Evolutionary conservation across 2,888 invertebrate genomes (phyloP).

Genomic region (Himalopsyche kuldschensis): DNA sequence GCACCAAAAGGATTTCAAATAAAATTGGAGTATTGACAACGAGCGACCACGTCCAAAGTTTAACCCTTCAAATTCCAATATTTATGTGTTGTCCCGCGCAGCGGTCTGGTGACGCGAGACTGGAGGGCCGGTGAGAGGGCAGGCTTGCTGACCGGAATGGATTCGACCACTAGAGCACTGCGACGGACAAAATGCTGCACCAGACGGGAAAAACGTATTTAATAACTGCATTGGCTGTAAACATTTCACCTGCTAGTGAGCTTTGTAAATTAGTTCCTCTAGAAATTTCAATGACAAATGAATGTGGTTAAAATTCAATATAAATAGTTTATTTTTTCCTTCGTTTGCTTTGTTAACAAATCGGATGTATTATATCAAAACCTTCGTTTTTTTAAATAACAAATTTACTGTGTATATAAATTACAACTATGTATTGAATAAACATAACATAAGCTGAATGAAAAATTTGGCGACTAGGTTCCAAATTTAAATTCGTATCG

Average conservation of each 20-base stretch:
- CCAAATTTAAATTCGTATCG: too few relatives aligned
- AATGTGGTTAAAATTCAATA: too few relatives aligned
- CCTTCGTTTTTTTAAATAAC: too few relatives aligned
- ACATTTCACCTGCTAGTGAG: not conserved
- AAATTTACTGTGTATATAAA: too few relatives aligned
- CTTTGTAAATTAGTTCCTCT: not conserved
- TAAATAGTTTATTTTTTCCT: too few relatives aligned
- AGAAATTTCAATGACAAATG: not conserved
- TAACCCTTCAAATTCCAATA: slow-evolving; percentile 38
- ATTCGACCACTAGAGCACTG: slow-evolving; percentile 24
- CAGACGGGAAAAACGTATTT: not conserved
- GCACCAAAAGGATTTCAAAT: slow-evolving; percentile 10
- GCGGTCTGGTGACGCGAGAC: slow-evolving; percentile 20
- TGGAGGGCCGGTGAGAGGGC: slow-evolving; percentile 10
- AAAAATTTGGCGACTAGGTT: too few relatives aligned
- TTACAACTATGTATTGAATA: too few relatives aligned
- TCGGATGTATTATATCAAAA: too few relatives aligned
- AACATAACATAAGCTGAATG: too few relatives aligned
- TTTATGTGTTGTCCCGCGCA: slow-evolving; percentile 40
- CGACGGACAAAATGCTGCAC: slow-evolving; percentile 3
- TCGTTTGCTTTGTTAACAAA: too few relatives aligned
- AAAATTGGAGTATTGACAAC: slow-evolving; percentile 28
- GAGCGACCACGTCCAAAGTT: slow-evolving; percentile 4
- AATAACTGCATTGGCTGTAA: not conserved
- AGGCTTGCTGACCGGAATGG: slow-evolving; percentile 33